Evolutionary conservation across 2,888 invertebrate species (phyloP), one percentile per base, ranked within the genome.

Genomic region (Agelastica alni): DNA sequence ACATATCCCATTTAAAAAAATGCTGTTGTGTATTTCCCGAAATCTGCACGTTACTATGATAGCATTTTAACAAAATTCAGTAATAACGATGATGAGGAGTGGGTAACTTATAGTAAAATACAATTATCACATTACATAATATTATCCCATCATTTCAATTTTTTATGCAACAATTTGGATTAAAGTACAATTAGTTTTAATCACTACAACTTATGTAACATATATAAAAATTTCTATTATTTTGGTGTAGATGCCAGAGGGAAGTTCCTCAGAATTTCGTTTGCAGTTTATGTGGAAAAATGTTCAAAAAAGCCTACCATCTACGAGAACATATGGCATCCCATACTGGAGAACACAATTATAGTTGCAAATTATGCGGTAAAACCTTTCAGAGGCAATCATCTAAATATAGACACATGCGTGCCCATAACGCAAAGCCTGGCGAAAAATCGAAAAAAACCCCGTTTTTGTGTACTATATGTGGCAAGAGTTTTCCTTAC

Each of bases 401-500:
- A 1, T 72, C 73, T 4, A 61, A 68, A 39, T 62, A 63, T 22
- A 53, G 72, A 41, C 74, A 75, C 48, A 61, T 70, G 47, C 59
- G 62, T 37, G 63, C 67, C 3, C 73, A 74, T 37, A 65, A 68
- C 17, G 65, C 64, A 2, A 63, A 68, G 1, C 70, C 69, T 1
- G 74, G 73, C 4, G 63, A 70, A 37, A 73, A 73, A 58, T 65
- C 71, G 1, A 72, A 71, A 58, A 66, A 66, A 31, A 70, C 71
- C 1, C 75, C 75, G 7, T 73, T 72, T 47, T 52, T 75, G 22
- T 75, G 75, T 53, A 70, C 69, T 6, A 71, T 75, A 12, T 75
- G 75, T 32, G 75, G 75, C 6, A 75, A 75, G 58, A 72, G 64
- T 56, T 74, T 75, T 59, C 72, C 72, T 2, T 73, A 69, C 52